Conservation (phyloP, 2,797 vertebrate species). For the Tenualosa ilisha region DNA sequence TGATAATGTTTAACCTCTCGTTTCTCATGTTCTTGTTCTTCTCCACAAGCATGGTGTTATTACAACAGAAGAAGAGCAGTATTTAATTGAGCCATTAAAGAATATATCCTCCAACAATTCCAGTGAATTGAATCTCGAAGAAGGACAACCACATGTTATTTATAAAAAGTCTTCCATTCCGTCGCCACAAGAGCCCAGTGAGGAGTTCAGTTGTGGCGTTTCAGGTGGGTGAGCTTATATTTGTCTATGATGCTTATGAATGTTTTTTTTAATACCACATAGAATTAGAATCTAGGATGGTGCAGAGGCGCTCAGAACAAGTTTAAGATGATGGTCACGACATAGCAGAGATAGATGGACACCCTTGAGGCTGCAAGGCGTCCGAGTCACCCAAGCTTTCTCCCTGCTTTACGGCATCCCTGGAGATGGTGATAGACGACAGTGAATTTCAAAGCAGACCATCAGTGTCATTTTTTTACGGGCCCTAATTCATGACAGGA, state of each 20-base stretch:
- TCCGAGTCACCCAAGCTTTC: no score
- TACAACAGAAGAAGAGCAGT: constrained; percentile 97
- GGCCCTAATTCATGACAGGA: neutral
- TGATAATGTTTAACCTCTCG: constrained; percentile 45
- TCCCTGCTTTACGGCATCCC: no score
- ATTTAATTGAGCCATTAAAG: constrained; percentile 98
- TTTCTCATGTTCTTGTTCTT: constrained; percentile 50
- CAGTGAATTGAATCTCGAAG: constrained; percentile 84
- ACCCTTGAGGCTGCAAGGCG: no score
- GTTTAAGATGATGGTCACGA: neutral
- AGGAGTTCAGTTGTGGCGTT: constrained; percentile 91
- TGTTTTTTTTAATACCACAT: no score
- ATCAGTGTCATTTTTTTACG: neutral
- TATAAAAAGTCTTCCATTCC: constrained; percentile 95
- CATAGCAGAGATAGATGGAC: neutral
- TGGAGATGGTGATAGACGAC: neutral
- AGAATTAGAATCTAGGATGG: neutral
- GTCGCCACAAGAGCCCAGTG: constrained; percentile 82
- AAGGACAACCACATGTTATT: constrained; percentile 96
- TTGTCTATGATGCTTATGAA: neutral
- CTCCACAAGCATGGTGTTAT: constrained; percentile 91
- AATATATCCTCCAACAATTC: constrained; percentile 85
- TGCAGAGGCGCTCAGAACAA: neutral
- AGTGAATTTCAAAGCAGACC: neutral
- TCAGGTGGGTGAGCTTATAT: constrained; percentile 82